These are phyloP conservation scores for Lepisosteus osseus DNA, from an alignment of 2,113 vertebrate genomes.

Conservation along the genomic window DNA sequence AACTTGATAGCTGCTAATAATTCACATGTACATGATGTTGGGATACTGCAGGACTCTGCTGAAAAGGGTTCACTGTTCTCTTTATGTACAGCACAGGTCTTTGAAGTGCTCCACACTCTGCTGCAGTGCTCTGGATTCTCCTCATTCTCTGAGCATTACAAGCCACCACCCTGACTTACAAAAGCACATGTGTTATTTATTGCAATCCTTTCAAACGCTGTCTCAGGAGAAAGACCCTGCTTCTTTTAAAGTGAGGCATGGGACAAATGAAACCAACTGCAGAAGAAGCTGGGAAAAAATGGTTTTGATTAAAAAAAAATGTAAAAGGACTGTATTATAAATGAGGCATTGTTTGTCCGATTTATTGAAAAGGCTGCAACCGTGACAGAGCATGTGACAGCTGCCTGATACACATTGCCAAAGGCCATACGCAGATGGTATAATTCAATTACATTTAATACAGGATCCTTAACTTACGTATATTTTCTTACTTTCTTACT, in stretches of 20 bases:
- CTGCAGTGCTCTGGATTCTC: background rate
- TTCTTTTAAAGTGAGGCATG: background rate
- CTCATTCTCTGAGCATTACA: background rate
- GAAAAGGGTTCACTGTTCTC: background rate
- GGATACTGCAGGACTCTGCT: background rate
- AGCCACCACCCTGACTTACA: background rate
- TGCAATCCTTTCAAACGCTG: background rate
- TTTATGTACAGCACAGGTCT: background rate
- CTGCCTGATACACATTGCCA: slow-evolving; percentile 26
- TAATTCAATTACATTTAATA: slow-evolving; percentile 45
- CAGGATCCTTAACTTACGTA: slow-evolving; percentile 24
- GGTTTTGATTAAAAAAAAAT: background rate
- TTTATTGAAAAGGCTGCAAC: slow-evolving; percentile 1
- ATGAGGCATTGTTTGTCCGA: background rate
- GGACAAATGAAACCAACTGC: background rate
- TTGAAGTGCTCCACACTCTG: background rate
- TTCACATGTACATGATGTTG: too few species aligned
- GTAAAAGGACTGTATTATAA: background rate
- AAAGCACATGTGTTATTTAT: slow-evolving; percentile 5
- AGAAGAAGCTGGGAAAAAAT: background rate
- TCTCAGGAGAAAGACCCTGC: background rate
- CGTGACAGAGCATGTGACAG: slow-evolving; percentile 19
- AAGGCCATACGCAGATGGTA: slow-evolving; percentile 27
- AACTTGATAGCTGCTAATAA: too few species aligned
- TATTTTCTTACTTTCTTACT: slow-evolving; percentile 29